phyloP scores from a whole-genome alignment of 2,113 vertebrate species.

The Puffinus mauretanicus region DNA sequence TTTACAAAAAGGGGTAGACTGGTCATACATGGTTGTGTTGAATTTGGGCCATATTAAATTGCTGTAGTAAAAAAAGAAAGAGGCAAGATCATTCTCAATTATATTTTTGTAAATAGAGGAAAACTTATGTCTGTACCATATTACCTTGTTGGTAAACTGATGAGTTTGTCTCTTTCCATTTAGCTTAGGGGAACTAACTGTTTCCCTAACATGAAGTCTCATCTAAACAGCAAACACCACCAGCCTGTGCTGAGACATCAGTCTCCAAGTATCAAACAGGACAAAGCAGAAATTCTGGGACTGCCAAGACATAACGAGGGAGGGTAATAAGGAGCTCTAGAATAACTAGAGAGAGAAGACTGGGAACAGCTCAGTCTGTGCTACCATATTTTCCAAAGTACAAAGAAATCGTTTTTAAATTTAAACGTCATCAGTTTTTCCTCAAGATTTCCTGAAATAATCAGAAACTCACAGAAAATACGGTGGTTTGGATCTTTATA shows the following conservation, averaged over 20 bases:
- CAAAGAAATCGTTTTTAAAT: not conserved
- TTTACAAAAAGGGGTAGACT: not conserved
- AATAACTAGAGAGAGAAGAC: not conserved
- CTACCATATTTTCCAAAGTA: not conserved
- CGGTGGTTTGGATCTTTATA: not conserved
- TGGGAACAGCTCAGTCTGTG: not conserved
- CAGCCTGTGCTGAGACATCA: not conserved
- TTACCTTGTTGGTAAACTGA: not conserved
- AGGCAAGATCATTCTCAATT: not conserved
- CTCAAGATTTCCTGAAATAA: not conserved
- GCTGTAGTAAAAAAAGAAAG: not conserved
- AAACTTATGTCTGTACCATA: fast-evolving
- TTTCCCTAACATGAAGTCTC: not conserved
- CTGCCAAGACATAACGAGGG: fast-evolving
- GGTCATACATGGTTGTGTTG: not conserved
- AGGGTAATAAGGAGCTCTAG: not conserved
- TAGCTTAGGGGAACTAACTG: not conserved
- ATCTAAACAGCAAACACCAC: not conserved
- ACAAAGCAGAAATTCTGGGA: not conserved
- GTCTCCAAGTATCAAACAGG: not conserved
- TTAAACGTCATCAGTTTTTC: not conserved
- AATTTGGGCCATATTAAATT: not conserved
- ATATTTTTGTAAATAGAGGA: not conserved
- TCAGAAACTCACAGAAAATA: not conserved
- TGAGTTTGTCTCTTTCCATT: not conserved